Conservation (phyloP, 2,888 invertebrate species). For the Drosophila antonietae region DNA sequence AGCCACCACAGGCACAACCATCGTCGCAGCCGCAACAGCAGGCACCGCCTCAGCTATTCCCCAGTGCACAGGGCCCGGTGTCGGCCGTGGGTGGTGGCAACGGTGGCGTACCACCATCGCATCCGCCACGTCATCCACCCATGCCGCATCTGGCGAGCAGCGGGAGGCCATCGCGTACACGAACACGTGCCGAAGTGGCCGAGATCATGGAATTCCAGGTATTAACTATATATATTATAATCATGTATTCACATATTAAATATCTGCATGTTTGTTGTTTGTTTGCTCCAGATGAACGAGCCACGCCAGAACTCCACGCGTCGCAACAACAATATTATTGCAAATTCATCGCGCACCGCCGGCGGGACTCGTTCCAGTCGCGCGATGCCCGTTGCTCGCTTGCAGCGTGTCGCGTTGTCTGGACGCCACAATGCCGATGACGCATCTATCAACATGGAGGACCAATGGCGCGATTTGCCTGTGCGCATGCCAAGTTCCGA, state of each 20-base stretch:
- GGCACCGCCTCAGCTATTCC: slow-evolving; percentile 19
- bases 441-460: not conserved
- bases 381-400: slow-evolving; percentile 47
- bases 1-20: not conserved
- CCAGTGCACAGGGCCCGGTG: slow-evolving; percentile 20
- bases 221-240: not conserved
- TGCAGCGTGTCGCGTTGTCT: slow-evolving; percentile 48
- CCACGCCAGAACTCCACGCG: slow-evolving; percentile 27
- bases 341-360: slow-evolving; percentile 38
- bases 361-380: slow-evolving; percentile 45
- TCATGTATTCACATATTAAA: not conserved
- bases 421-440: slow-evolving; percentile 6
- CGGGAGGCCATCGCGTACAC: slow-evolving; percentile 54
- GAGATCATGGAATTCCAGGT: slow-evolving; percentile 51
- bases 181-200: slow-evolving; percentile 51
- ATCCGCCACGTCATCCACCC: slow-evolving; percentile 41
- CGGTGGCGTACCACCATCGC: slow-evolving; percentile 8
- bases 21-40: slow-evolving; percentile 9
- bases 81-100: slow-evolving; percentile 1
- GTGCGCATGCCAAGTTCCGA: not conserved
- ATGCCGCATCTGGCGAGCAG: slow-evolving; percentile 46
- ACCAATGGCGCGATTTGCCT: slow-evolving; percentile 11
- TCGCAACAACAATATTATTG: slow-evolving; percentile 35
- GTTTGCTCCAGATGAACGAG: slow-evolving; percentile 27
- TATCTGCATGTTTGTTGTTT: not conserved